Base-by-base conservation (phyloP, 1,140 invertebrate genomes). In the Brachionus calyciflorus region DNA sequence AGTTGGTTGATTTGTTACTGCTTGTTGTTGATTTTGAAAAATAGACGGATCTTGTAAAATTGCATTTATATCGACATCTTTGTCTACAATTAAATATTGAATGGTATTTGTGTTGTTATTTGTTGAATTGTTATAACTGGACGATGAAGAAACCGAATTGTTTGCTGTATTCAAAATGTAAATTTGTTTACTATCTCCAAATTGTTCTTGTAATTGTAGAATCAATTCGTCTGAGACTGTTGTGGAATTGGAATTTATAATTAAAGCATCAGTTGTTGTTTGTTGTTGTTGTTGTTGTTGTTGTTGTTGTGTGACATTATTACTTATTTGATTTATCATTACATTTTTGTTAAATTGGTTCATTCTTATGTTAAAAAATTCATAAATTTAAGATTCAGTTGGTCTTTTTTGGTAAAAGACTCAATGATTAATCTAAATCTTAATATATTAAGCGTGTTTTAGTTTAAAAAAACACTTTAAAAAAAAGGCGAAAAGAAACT, bases 341-440 rank as follows among this genome's bases (percentile, higher is more conserved):
- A 65, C 60, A 65, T 65, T 65, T 41, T 65, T 65, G 21, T 65
- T 65, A 65, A 65, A 65, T 65, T 65, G 60, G n/a, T 65, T 65
- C 60, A 65, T 65, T 41, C 0, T 26, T 65, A 24, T 55, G 53
- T 21, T 12, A 37, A n/a, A 19, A 40, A 30, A 60, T 17, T 60
- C 55, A 60, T 37, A n/a, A 60, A 60, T 5, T 37, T 33, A 33
- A 28, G 33, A 5, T 37, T n/a, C n/a, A n/a, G n/a, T n/a, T 37
- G 33, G 33, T 37, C 33, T n/a, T n/a, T n/a, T n/a, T n/a, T n/a
- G n/a, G n/a, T n/a, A n/a, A n/a, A n/a, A n/a, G n/a, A n/a, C n/a
- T n/a, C n/a, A n/a, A n/a, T n/a, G n/a, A n/a, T n/a, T n/a, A n/a
- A n/a, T 55, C 53, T 55, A 55, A 28, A 55, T 55, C 24, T n/a